Percentiles rank a stretch among this genome's conserved stretches.
Evolutionary conservation across 2,888 invertebrate species (phyloP).

Genomic region (Lochmaea crataegi): DNA sequence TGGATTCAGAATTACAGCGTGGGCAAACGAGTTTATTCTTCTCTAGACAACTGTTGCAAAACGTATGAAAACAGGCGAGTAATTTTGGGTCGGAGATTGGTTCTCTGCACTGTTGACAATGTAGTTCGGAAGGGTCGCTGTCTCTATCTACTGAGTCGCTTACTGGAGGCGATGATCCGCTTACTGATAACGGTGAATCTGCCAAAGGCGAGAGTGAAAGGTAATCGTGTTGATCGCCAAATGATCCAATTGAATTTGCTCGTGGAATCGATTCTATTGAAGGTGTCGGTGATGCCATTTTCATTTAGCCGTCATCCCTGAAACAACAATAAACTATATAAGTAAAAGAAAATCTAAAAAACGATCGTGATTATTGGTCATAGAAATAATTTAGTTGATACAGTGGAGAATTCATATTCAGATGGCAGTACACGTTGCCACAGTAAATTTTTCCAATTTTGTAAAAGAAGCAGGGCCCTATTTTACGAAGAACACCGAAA

Average conservation of each 20-base stretch:
- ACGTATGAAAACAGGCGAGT: constrained; percentile 84
- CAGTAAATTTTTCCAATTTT: no score
- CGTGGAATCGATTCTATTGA: constrained; percentile 92
- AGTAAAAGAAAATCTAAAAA: background rate
- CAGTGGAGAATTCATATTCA: no score
- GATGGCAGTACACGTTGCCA: no score
- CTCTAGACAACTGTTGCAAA: constrained; percentile 86
- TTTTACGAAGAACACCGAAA: no score
- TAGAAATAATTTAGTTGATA: no score
- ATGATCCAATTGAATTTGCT: constrained; percentile 92
- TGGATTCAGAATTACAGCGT: constrained; percentile 68
- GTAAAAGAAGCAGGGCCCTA: no score
- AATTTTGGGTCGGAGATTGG: constrained; percentile 80
- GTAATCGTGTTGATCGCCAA: constrained; percentile 83
- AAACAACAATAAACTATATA: constrained; percentile 65
- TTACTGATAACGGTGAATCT: constrained; percentile 83
- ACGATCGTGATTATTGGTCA: no score
- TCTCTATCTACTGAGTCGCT: constrained; percentile 84
- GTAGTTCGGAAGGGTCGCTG: constrained; percentile 58
- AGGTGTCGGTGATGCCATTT: constrained; percentile 94
- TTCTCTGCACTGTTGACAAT: constrained; percentile 81
- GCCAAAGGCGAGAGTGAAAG: constrained; percentile 71
- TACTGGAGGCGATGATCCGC: constrained; percentile 88
- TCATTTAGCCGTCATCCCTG: constrained; percentile 90
- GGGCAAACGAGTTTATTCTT: constrained; percentile 84